Percentiles rank a stretch among this genome's conserved stretches.
Conservation (phyloP, 2,113 vertebrate genomes). For the Nothoprocta perdicaria region DNA sequence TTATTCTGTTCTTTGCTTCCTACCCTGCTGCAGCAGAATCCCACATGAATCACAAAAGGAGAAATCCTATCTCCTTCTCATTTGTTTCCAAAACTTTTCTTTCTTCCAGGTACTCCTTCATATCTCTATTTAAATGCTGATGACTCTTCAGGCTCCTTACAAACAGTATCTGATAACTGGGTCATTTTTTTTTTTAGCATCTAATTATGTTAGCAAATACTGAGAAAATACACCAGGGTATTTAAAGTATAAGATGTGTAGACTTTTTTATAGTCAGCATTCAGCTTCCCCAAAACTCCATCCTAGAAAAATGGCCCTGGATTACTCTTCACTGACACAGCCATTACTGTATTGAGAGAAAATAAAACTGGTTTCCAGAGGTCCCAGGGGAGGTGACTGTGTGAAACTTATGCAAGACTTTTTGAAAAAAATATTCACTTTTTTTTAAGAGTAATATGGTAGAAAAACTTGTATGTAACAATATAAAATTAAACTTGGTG, state of each 20-base stretch:
- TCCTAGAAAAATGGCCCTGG: slow-evolving; percentile 18
- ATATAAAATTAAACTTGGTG: slow-evolving; percentile 70
- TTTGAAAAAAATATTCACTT: slow-evolving; percentile 62
- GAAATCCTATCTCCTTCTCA: neutral
- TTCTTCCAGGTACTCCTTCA: neutral
- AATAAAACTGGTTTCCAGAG: slow-evolving; percentile 57
- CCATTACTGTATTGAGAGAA: slow-evolving; percentile 20
- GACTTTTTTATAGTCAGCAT: slow-evolving; percentile 58
- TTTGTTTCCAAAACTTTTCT: neutral
- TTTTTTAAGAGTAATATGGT: slow-evolving; percentile 45
- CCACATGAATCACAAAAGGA: neutral
- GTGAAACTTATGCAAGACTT: slow-evolving; percentile 16
- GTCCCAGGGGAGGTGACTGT: slow-evolving; percentile 21
- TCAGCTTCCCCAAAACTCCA: neutral
- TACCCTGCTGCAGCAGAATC: neutral
- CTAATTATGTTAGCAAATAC: slow-evolving; percentile 41
- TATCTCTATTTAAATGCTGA: slow-evolving; percentile 4
- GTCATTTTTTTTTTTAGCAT: slow-evolving; percentile 13
- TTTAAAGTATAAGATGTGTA: neutral
- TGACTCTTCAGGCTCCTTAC: neutral
- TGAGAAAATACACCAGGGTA: slow-evolving; percentile 4
- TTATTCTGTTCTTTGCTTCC: neutral
- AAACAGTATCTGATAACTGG: slow-evolving; percentile 9
- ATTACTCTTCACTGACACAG: slow-evolving; percentile 14
- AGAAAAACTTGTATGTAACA: slow-evolving; percentile 62